Base-by-base conservation (phyloP, 2,113 vertebrate species). In the Panurus biarmicus region DNA sequence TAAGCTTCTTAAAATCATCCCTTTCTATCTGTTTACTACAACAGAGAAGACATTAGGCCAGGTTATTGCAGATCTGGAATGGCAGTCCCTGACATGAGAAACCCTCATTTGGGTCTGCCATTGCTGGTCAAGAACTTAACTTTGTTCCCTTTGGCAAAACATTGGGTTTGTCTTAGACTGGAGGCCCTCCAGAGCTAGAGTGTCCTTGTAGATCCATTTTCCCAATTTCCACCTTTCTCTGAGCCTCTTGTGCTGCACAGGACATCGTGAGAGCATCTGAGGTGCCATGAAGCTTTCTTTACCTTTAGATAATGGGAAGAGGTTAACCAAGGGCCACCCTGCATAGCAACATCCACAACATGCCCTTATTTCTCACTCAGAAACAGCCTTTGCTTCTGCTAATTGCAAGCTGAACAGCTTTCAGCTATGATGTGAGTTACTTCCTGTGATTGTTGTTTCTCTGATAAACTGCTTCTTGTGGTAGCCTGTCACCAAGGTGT, bases 361-460 rank as follows among this genome's bases (percentile, higher is more conserved):
- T 0, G 0, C 20, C 60, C 33, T 75, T 65, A 54, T 57, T 94
- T 74, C 67, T 87, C 9, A 0, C 67, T 54, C 50, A 67, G 56
- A 85, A 90, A 56, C 6, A 15, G 31, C 83, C 67, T 94, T 88
- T 66, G 47, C 67, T 64, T 80, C 74, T 82, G 47, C 69, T 83
- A 18, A 79, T 56, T 79, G 81, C 74, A 62, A 87, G 14, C 50
- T 19, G 50, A 89, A 72, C 54, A 62, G 64, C 64, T 90, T 82
- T 93, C 67, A 74, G 72, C 67, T 31, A 17, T 21, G 78, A 70
- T 71, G 60, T 62, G n/a, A 5, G 66, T 82, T 75, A 72, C 47
- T 90, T 93, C 87, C 89, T 76, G 67, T 77, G 67, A 74, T 48
- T 83, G 44, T 35, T 62, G 47, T 84, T 91, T 80, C 84, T 85